Evolutionary conservation across 2,113 vertebrate genomes (phyloP).

Genomic region (Salvator merianae): DNA sequence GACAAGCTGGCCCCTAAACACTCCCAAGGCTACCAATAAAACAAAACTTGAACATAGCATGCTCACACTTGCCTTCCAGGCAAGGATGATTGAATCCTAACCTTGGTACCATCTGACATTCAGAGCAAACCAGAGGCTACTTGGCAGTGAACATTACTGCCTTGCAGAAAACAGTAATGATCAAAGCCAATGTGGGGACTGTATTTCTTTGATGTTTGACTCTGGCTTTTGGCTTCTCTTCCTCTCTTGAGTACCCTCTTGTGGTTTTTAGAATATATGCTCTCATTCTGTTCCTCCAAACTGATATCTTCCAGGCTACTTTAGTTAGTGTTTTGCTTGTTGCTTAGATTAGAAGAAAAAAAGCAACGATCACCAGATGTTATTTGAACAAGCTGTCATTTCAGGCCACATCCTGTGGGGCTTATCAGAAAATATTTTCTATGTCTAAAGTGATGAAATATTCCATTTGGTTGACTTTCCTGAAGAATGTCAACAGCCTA

Average conservation of each 20-base stretch:
- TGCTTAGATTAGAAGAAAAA: not conserved
- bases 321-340: not conserved
- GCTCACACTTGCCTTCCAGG: not conserved
- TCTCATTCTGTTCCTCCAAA: not conserved
- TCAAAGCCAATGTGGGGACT: not conserved
- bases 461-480: not conserved
- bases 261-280: not conserved
- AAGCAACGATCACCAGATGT: not conserved
- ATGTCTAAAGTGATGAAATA: not conserved
- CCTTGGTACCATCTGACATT: not conserved
- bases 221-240: not conserved
- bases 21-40: not conserved
- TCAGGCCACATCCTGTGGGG: not conserved
- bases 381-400: not conserved
- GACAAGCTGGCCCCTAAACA: not conserved
- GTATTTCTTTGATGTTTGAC: constrained; percentile 1
- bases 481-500: not conserved
- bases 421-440: not conserved
- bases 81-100: not conserved
- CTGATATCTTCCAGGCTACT: not conserved
- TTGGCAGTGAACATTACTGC: not conserved
- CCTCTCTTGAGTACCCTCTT: not conserved
- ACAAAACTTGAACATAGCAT: not conserved
- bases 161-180: not conserved
- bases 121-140: not conserved